Base-by-base conservation (phyloP, 2,797 vertebrate species). In the Naso thynnoides region DNA sequence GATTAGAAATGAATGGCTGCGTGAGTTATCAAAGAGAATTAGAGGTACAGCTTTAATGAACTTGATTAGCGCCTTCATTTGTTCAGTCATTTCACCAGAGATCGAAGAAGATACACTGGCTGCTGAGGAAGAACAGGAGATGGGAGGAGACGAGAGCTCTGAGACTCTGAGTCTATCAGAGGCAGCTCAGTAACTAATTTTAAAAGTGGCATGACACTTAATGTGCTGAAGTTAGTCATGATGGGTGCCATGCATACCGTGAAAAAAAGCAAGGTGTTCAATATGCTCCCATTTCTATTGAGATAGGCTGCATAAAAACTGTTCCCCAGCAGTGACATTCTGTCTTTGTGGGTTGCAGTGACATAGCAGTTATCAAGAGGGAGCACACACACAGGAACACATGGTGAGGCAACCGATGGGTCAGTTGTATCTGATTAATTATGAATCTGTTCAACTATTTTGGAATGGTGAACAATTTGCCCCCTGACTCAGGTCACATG, bases 401-500 rank as follows among this genome's bases (percentile, higher is more conserved):
- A 63, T 21, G 44, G 60, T 66, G 74, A 13, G 70, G 76, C 58
- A 78, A 75, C 56, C 39, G 57, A 70, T 56, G 50, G 81, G 82
- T 86, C 75, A 82, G 76, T 27, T 67, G 66, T 61, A 50, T 62
- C 79, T 82, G 63, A 84, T 90, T 85, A 76, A 90, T 87, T 83
- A 85, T 87, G 82, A 85, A 90, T 88, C 85, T 75, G 59, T 72
- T 82, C 6, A 70, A 78, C 60, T 72, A 31, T 86, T 84, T 72
- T 57, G 44, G 62, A 52, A 47, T 61, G 26, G 26, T 67, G 78
- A 78, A 81, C 78, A 68, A 78, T 82, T 45, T 68, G 38, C 58
- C 56, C 82, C 53, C 55, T 76, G 36, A 68, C 57, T 75, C 41
- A 48, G 86, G 86, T 86, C 78, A 73, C 26, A 70, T 19, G 13